Percentiles rank a stretch among this genome's conserved stretches.
phyloP scores from a whole-genome alignment of 2,797 vertebrate genomes.

The Cirrhinus molitorella region DNA sequence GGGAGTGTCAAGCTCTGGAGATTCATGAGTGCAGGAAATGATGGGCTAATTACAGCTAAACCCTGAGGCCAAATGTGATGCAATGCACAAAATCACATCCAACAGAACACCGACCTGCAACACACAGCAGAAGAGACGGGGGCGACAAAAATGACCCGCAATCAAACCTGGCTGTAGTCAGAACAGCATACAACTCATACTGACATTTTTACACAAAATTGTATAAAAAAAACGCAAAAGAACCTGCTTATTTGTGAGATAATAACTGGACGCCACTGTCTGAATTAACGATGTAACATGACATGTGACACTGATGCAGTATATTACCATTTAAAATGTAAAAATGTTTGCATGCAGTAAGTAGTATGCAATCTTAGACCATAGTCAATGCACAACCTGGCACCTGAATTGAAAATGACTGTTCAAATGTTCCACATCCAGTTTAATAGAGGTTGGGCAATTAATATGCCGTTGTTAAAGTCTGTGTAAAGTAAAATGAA shows the following conservation, averaged over 20 bases:
- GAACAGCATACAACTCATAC: not conserved
- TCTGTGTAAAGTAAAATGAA: no score
- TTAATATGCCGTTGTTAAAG: not conserved
- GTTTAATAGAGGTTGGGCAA: not conserved
- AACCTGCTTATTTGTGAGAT: not conserved
- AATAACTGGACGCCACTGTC: not conserved
- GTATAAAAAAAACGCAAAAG: not conserved
- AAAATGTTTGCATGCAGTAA: not conserved
- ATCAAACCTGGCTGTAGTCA: not conserved
- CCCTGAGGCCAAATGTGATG: not conserved
- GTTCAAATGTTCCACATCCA: not conserved
- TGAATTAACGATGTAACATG: not conserved
- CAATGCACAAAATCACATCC: not conserved
- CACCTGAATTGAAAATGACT: not conserved
- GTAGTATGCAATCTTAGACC: not conserved
- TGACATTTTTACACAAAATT: not conserved
- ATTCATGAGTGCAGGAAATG: conserved; percentile 8
- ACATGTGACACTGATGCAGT: not conserved
- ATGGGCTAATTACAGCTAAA: conserved; percentile 13
- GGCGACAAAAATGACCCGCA: not conserved
- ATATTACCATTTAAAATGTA: not conserved
- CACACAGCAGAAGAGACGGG: not conserved
- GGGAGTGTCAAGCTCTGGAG: not conserved
- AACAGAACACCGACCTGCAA: conserved; percentile 1
- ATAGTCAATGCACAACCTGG: not conserved